Conservation (phyloP, 2,113 vertebrate species). For the Tringa solitaria region DNA sequence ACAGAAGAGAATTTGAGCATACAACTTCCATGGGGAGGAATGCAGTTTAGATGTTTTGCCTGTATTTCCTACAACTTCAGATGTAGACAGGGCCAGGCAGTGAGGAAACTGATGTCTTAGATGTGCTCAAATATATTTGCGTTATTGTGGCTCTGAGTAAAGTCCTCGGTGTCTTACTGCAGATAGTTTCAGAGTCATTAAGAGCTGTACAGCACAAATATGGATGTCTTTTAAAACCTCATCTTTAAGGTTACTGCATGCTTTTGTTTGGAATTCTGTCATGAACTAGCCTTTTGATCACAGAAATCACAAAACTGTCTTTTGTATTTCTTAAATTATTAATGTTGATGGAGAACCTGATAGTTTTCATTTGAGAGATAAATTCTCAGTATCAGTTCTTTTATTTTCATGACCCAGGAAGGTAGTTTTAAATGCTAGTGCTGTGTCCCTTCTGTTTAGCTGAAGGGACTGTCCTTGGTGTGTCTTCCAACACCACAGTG, state of each 20-base stretch:
- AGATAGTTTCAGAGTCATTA: not conserved
- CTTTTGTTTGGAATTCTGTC: not conserved
- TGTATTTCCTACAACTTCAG: fast-evolving
- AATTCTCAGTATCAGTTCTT: not conserved
- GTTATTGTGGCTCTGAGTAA: too few relatives aligned
- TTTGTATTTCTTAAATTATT: not conserved
- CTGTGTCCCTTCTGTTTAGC: not conserved
- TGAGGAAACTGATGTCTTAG: not conserved
- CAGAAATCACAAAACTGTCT: not conserved
- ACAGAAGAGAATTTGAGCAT: not conserved
- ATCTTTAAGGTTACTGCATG: not conserved
- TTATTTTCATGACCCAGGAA: not conserved
- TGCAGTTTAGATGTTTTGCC: not conserved
- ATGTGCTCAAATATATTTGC: not conserved
- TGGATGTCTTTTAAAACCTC: not conserved
- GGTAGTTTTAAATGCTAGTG: not conserved
- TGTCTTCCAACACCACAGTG: too few relatives aligned
- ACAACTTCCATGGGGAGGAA: fast-evolving
- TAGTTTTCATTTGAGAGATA: not conserved
- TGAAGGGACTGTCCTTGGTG: not conserved
- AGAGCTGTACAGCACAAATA: not conserved
- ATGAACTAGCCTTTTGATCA: not conserved
- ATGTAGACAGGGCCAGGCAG: too few relatives aligned
- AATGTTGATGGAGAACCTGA: not conserved
- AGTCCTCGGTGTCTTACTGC: not conserved